These are phyloP conservation scores for Nemotelus pantherinus DNA, from an alignment of 2,888 invertebrate genomes.

Conservation along the genomic window DNA sequence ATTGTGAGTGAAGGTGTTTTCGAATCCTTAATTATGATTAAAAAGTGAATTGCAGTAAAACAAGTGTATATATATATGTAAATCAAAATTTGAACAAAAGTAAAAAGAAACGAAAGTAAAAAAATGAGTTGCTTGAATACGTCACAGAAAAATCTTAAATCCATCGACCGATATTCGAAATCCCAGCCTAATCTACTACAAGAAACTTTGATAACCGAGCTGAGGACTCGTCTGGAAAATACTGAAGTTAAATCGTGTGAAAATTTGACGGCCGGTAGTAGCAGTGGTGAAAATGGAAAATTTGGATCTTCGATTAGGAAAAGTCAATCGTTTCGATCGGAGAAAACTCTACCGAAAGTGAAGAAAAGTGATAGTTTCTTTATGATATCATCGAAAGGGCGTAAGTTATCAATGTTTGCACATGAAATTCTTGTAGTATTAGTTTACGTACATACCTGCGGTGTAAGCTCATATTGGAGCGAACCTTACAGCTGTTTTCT, in stretches of 20 bases:
- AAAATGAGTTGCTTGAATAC: conserved; percentile 28
- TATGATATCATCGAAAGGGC: conserved; percentile 1
- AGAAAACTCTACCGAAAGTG: conserved; percentile 5
- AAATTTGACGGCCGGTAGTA: conserved; percentile 1
- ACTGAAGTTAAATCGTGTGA: conserved; percentile 35
- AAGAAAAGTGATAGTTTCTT: conserved; percentile 40
- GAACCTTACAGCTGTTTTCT: not conserved
- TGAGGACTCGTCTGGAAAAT: not conserved
- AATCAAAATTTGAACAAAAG: not conserved
- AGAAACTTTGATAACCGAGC: conserved; percentile 17
- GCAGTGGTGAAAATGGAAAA: not conserved
- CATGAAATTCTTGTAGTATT: not conserved
- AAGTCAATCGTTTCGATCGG: conserved; percentile 30
- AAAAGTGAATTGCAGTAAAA: too few relatives aligned
- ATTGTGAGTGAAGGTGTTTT: too few relatives aligned
- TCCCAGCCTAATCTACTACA: conserved; percentile 9
- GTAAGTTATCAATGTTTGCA: conserved; percentile 8
- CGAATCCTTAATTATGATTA: too few relatives aligned
- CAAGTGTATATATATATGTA: not conserved
- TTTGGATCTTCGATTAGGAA: conserved; percentile 6
- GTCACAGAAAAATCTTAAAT: conserved; percentile 5
- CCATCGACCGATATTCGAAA: conserved; percentile 23
- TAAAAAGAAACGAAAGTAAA: not conserved
- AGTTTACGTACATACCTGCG: not conserved
- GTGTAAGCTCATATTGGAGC: not conserved